Conservation (phyloP, 2,888 invertebrate genomes). For the Meganola albula region DNA sequence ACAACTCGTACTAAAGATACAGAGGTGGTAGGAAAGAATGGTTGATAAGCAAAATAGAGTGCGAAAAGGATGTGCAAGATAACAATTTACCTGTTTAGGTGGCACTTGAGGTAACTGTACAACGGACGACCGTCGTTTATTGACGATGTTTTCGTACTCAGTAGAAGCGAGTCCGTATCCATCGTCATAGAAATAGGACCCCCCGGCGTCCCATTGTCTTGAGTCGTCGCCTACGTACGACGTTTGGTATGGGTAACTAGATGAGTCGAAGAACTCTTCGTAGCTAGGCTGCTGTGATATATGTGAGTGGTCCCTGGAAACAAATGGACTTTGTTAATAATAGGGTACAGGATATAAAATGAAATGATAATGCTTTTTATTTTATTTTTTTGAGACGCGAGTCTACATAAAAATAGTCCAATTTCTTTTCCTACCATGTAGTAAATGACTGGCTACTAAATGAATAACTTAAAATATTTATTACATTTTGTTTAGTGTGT, state of each 20-base stretch:
- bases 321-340: no score
- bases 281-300: constrained; percentile 74
- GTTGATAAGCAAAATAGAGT: no score
- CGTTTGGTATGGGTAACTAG: constrained; percentile 80
- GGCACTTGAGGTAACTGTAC: constrained; percentile 74
- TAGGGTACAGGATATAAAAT: no score
- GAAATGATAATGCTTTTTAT: no score
- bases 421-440: no score
- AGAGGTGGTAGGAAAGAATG: no score
- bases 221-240: constrained; percentile 79
- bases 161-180: constrained; percentile 68
- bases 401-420: no score
- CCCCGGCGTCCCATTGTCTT: constrained; percentile 85
- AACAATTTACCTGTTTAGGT: constrained; percentile 56
- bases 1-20: no score
- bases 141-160: constrained; percentile 76
- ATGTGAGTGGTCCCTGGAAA: constrained; percentile 70
- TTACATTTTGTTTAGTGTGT: no score
- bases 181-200: constrained; percentile 70
- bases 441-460: no score
- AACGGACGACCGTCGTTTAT: constrained; percentile 73
- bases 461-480: no score
- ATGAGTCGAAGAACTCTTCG: constrained; percentile 82
- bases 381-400: no score
- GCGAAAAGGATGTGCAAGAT: neutral